These are phyloP conservation scores for Artemia sinica DNA, from an alignment of 2,888 invertebrate genomes.

Conservation along the genomic window DNA sequence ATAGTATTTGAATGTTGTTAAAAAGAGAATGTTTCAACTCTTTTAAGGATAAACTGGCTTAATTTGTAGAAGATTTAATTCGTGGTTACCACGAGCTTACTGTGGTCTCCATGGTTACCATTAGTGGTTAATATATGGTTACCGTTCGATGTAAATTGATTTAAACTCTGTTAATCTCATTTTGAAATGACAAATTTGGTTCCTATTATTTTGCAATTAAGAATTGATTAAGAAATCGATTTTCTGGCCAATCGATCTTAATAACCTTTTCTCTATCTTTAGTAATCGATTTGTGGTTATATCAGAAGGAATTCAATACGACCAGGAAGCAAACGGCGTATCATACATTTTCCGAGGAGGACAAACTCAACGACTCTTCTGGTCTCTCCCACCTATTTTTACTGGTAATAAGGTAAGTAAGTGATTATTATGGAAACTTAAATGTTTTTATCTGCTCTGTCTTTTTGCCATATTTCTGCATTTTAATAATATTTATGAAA, in stretches of 20 bases:
- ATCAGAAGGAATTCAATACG: conserved; percentile 33
- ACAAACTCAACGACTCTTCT: conserved; percentile 41
- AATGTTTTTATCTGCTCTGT: too few species aligned
- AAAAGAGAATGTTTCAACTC: too few species aligned
- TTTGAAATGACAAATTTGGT: not conserved
- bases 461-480: too few species aligned
- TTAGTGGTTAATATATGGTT: too few species aligned
- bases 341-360: conserved; percentile 38
- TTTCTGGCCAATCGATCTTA: not conserved
- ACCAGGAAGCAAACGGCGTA: conserved; percentile 41
- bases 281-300: conserved; percentile 12
- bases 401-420: conserved; percentile 38
- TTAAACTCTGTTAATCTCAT: not conserved
- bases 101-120: too few species aligned
- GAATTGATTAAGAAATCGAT: not conserved
- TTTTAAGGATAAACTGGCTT: too few species aligned
- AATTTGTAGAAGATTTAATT: too few species aligned
- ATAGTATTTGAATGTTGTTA: too few species aligned
- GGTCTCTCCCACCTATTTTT: conserved; percentile 53
- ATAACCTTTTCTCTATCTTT: not conserved
- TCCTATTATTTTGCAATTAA: not conserved
- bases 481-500: too few species aligned
- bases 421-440: too few species aligned
- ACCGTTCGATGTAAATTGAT: not conserved
- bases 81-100: too few species aligned